Evolutionary conservation across 92 coral and sea anemone genomes (phyloP).

Genomic region (Zoanthus gigantus): DNA sequence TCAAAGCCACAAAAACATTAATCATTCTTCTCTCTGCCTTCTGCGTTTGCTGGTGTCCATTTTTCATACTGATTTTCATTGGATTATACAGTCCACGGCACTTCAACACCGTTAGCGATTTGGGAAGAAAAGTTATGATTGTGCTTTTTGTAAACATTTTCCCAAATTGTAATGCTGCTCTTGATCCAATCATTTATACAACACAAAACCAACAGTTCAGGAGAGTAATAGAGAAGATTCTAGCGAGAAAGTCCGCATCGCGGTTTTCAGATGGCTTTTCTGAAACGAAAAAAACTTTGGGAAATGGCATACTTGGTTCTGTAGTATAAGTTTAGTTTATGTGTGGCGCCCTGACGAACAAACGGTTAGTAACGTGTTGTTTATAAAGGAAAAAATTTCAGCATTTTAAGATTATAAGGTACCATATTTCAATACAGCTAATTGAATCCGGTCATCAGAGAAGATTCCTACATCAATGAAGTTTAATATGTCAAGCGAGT

Average conservation of each 20-base stretch:
- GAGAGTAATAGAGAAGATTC: slow-evolving; percentile 67
- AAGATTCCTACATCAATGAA: no score
- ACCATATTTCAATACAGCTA: slow-evolving; percentile 1
- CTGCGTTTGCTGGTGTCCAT: slow-evolving; percentile 92
- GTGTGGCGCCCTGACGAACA: no score
- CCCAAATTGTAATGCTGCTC: slow-evolving; percentile 86
- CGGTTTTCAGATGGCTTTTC: slow-evolving; percentile 15
- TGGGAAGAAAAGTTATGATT: slow-evolving; percentile 57
- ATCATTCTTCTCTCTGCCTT: slow-evolving; percentile 81
- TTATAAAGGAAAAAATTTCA: neutral
- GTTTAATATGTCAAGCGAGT: no score
- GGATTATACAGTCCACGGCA: slow-evolving; percentile 74
- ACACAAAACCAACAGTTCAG: slow-evolving; percentile 86
- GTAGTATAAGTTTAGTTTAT: neutral
- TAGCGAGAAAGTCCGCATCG: slow-evolving; percentile 27
- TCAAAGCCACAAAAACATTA: slow-evolving; percentile 90
- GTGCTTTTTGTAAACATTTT: slow-evolving; percentile 75
- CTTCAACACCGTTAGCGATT: slow-evolving; percentile 51
- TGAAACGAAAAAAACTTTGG: slow-evolving; percentile 25
- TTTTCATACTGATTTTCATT: slow-evolving; percentile 72
- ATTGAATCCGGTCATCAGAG: neutral
- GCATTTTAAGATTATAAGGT: neutral
- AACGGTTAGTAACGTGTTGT: neutral
- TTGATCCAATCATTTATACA: slow-evolving; percentile 86
- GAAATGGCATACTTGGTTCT: neutral